Evolutionary conservation across 2,113 vertebrate genomes (phyloP), one percentile per base, ranked within the genome.

Genomic region (Noctilio leporinus): DNA sequence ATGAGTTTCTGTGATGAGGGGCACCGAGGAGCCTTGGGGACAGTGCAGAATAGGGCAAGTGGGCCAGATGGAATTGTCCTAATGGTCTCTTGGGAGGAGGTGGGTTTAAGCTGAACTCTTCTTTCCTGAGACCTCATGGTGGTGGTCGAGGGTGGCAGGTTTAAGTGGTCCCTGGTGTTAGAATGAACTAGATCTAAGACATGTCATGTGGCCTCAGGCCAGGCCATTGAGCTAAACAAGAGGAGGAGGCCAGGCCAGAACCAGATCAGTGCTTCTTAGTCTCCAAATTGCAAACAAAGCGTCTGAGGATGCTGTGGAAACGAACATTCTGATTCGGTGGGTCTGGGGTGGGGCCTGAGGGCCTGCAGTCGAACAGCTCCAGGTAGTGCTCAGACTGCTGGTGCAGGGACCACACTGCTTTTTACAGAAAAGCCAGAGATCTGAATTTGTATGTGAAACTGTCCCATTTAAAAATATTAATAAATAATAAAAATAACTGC

Each of bases 11-110:
- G 33, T 43, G 49, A 33, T 57, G 24, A 62, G 3, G 12, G 20
- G 38, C 47, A 57, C 0, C 0, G 0, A 69, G 22, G 2, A 10
- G 7, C 0, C 7, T 75, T 17, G 40, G 40, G 38, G 33, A 64
- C 47, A 14, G 22, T 30, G 40, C 4, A 11, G 33, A 64, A n/a
- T 4, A 73, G 55, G 5, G 4, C 24, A n/a, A n/a, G 8, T 22
- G 19, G 76, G 9, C 4, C 14, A n/a, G 16, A 15, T 19, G 10
- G 69, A 72, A 57, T 12, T 51, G 67, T 19, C 4, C 17, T 0
- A 6, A 2, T 17, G 30, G 26, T 64, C 51, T 86, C 10, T 69
- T 43, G 20, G 55, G 69, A 89, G 57, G 17, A 89, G 20, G 19
- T 26, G 35, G 10, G 51, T 69, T 94, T 40, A 49, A 72, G 64